Base-by-base conservation (phyloP, 2,888 invertebrate genomes). In the Agonopterix arenella region DNA sequence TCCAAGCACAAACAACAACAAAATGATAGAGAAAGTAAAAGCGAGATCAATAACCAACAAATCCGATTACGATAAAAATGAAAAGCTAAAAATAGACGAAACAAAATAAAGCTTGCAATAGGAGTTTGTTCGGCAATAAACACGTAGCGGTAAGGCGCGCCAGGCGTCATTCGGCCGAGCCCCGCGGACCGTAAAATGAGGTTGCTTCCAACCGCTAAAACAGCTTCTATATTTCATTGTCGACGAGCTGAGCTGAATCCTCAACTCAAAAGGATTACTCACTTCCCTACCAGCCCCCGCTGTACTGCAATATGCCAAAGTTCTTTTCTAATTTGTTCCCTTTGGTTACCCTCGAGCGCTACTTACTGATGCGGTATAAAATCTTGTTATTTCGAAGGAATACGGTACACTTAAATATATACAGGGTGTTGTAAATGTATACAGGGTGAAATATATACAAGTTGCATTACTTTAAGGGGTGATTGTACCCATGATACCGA, bases 191-290 rank as follows among this genome's bases (percentile, higher is more conserved):
- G 68, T 71, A 68, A 72, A 76, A 74, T 71, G 67, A 68, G 65
- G 63, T 67, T 60, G 62, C 62, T 56, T 61, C 57, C 60, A 59
- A 57, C 52, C 64, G 52, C 59, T 66, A 58, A 67, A 72, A 72
- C 70, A 64, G 64, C 64, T 58, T 57, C 61, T 55, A 76, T 72
- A 73, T 73, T 74, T 75, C 65, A 69, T 66, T 68, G 70, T 67
- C 61, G 61, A 51, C 55, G 60, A 59, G 52, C 68, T 65, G 65
- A 66, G 57, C 62, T 61, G 65, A 74, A 73, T 70, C 55, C 56
- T 59, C 62, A 62, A 68, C 60, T 56, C 57, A 60, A 64, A 54
- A 57, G 58, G 62, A 63, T 66, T 69, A 63, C 46, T 37, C 11
- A 36, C 43, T 16, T 18, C 11, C n/a, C n/a, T 28, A 28, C 28